Evolutionary conservation across 2,888 invertebrate genomes (phyloP), one percentile per base, ranked within the genome.

Genomic region (Hirudinaria manillensis): DNA sequence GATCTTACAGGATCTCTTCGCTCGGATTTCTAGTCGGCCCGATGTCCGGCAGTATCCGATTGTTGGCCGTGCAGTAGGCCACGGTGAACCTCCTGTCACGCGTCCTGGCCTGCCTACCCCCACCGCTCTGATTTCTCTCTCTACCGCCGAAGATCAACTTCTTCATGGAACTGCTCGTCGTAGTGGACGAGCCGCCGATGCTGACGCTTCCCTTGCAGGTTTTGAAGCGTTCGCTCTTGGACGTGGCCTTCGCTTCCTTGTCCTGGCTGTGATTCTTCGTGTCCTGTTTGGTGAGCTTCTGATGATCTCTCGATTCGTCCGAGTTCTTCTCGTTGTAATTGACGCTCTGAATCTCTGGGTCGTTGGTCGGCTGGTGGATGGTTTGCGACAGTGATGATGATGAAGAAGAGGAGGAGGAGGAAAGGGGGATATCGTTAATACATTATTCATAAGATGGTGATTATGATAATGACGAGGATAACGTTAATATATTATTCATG

Each of bases 41-140:
- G 53, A 68, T n/a, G 29, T 53, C 34, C 21, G 32, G 55, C 29
- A 38, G 24, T 16, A 27, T 45, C 34, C 66, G 38, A 53, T 45
- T 74, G 38, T 13, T 27, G 29, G 38, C 74, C 10, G 29, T 74
- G 74, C 36, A 55, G 53, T 74, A 68, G 27, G 74, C 67, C 24
- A 68, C 68, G n/a, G 67, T 74, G 32, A 68, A 67, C n/a, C 68
- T 70, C 76, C 81, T 72, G 67, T 79, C 78, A 87, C 88, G 78
- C 56, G 19, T 19, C 27, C 53, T 51, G 1, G 10, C 27, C 36
- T 36, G 55, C 24, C 45, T 24, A 1, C 70, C 32, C 21, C 68
- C 27, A 3, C 38, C 74, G 32, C 51, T 70, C 24, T 51, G 24
- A 16, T 45, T 73, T 73, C 34, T 27, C n/a, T 61, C 68, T 21